Evolutionary conservation across 2,797 vertebrate species (phyloP).

Genomic region (Sardinella longiceps): DNA sequence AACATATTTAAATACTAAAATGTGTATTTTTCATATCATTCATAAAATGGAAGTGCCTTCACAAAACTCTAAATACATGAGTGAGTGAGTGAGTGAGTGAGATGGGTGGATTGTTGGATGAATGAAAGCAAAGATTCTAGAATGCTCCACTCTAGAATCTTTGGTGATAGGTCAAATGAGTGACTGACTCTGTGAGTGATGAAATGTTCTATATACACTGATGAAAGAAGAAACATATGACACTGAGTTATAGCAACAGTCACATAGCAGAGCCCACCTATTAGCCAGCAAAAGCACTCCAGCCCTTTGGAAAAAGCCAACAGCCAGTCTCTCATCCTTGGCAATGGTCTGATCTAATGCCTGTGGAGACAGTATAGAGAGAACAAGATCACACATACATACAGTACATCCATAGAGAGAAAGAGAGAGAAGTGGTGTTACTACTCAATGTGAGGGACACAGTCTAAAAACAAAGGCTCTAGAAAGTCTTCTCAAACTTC

Average conservation of each 20-base stretch:
- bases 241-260: not conserved
- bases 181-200: not conserved
- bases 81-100: not conserved
- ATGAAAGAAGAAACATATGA: not conserved
- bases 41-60: too few relatives aligned
- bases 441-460: not conserved
- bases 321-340: conserved; percentile 84
- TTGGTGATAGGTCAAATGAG: not conserved
- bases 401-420: not conserved
- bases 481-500: too few relatives aligned
- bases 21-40: too few relatives aligned
- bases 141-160: too few relatives aligned
- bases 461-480: not conserved
- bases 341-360: conserved; percentile 77
- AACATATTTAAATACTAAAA: too few relatives aligned
- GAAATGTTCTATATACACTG: not conserved
- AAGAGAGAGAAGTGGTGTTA: not conserved
- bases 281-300: conserved; percentile 77
- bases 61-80: too few relatives aligned
- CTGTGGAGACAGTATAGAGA: conserved; percentile 61
- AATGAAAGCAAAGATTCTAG: not conserved
- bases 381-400: not conserved
- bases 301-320: conserved; percentile 88
- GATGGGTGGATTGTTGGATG: not conserved
- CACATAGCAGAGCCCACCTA: conserved; percentile 68